Base-by-base conservation (phyloP, 2,888 invertebrate genomes). In the Ennomos erosarius region DNA sequence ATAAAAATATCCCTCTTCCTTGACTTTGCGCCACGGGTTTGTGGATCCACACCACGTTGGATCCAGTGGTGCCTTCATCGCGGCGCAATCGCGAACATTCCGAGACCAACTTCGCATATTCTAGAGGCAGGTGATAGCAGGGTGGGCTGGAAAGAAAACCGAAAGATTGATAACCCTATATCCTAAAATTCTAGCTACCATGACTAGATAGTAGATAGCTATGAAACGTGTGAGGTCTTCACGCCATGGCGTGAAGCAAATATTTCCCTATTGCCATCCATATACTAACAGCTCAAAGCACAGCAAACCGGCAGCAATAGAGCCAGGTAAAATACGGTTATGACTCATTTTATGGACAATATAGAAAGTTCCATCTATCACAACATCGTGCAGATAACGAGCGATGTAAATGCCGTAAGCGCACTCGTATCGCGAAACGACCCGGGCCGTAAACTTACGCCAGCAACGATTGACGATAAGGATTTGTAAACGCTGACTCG, bases 11-110 rank as follows among this genome's bases (percentile, higher is more conserved):
- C 48, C 97, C 97, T 75, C 95, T 93, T 9, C 97, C 97, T 84
- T 97, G 96, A 70, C 97, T 97, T 82, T 96, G 95, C 0, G 97
- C 96, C 0, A 97, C 97, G 0, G 97, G 97, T 76, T 97, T 97
- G 79, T 97, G 97, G 64, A 97, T 97, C 97, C 97, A 97, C n/a
- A 96, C 94, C 36, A 88, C 90, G 68, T 84, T 90, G 38, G 84
- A 75, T 10, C 88, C 86, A 8, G 85, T 75, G 0, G 76, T 79
- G 11, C 92, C 92, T 6, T 93, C 93, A 26, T 83, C 78, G 11
- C 88, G 79, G 8, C 90, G 82, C 35, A 91, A 76, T 76, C 94
- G 89, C 11, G 95, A 95, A 77, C 96, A 97, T 79, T 97, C 96
- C 0, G 96, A 95, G 10, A 97, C 96, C 72, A 97, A 87, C 82